These are phyloP conservation scores for Odontocerum albicorne DNA, from an alignment of 2,888 invertebrate species.

Conservation along the genomic window DNA sequence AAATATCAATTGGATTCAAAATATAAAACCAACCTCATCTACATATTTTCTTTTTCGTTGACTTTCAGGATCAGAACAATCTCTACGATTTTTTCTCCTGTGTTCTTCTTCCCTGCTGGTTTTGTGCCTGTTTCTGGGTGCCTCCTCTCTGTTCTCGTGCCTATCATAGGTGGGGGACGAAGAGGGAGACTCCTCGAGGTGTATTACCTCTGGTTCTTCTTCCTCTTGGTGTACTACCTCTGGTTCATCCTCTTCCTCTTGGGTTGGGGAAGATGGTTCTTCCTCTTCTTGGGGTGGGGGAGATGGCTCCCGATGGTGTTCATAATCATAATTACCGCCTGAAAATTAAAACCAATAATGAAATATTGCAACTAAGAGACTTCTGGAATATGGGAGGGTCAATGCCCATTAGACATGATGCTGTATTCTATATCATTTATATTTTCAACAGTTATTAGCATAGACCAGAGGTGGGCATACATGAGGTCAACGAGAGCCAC, in stretches of 20 bases:
- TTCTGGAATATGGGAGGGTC: too few relatives aligned
- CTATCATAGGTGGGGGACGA: not conserved
- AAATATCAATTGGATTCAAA: too few relatives aligned
- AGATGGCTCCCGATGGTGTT: slow-evolving; percentile 4
- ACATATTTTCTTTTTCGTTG: slow-evolving; percentile 29
- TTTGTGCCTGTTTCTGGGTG: slow-evolving; percentile 2
- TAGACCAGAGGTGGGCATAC: too few relatives aligned
- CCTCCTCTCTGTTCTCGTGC: slow-evolving; percentile 1
- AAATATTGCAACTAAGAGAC: too few relatives aligned
- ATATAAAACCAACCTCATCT: too few relatives aligned
- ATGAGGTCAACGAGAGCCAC: too few relatives aligned
- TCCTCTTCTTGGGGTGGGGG: not conserved
- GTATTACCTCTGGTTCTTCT: not conserved
- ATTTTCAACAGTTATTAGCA: too few relatives aligned
- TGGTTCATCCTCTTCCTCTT: not conserved
- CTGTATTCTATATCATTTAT: too few relatives aligned
- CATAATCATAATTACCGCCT: slow-evolving; percentile 4
- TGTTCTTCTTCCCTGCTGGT: slow-evolving; percentile 8
- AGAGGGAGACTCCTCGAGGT: slow-evolving; percentile 2
- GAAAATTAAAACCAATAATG: too few relatives aligned
- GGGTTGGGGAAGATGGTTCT: too few relatives aligned
- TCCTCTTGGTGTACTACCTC: not conserved
- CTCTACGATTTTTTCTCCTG: too few relatives aligned
- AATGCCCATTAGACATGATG: too few relatives aligned
- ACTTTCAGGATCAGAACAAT: slow-evolving; percentile 30